phyloP scores from a whole-genome alignment of 2,888 invertebrate genomes.

The Allolobophora icterica region DNA sequence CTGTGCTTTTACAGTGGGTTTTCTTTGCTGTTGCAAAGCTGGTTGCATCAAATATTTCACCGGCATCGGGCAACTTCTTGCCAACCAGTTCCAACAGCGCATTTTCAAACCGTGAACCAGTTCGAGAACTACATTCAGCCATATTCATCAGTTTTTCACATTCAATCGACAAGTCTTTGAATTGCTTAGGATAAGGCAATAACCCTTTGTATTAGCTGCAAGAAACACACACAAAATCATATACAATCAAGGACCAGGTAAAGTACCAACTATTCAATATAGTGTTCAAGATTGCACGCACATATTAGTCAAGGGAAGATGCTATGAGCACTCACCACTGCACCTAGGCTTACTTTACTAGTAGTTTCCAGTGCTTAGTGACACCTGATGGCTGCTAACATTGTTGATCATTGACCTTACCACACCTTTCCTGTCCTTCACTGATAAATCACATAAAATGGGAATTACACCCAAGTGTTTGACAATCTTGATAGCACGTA shows the following conservation, averaged over 20 bases:
- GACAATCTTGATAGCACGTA: too few relatives aligned
- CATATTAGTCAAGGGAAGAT: neutral
- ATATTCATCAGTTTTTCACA: neutral
- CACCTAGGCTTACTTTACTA: neutral
- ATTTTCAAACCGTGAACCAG: neutral
- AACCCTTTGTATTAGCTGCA: neutral
- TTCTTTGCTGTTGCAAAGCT: neutral
- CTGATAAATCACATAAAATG: too few relatives aligned
- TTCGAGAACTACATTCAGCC: conserved; percentile 11
- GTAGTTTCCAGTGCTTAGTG: neutral
- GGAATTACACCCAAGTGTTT: too few relatives aligned
- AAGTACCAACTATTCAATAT: neutral
- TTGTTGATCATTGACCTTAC: too few relatives aligned
- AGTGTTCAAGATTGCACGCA: neutral
- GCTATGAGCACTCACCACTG: neutral
- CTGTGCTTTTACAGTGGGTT: neutral
- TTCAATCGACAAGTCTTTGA: neutral
- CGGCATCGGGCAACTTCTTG: conserved; percentile 20
- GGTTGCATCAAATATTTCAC: neutral
- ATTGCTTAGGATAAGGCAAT: conserved; percentile 7
- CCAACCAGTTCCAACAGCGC: neutral
- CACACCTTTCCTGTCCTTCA: too few relatives aligned
- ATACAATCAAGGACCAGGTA: neutral
- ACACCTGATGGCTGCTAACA: neutral
- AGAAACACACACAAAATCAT: neutral